A percentile compares a stretch with the other conserved stretches of the same genome.
Conservation (phyloP, 2,888 invertebrate species). For the Phengaris arion region DNA sequence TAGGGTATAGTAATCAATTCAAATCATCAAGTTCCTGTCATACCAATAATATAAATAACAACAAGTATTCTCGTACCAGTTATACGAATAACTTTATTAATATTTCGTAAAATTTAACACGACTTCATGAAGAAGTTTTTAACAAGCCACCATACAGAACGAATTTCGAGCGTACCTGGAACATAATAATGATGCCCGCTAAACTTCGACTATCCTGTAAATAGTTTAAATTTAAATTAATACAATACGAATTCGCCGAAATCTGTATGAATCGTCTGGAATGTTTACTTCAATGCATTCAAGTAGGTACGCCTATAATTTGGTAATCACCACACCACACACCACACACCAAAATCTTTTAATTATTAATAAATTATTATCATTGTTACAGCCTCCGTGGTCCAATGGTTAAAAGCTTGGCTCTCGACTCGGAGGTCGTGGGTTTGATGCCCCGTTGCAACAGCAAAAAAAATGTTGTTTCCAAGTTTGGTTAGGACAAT, state of each 20-base stretch:
- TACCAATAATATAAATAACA: neutral
- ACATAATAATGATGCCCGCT: constrained; percentile 19
- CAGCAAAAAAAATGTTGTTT: no score
- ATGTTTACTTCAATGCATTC: neutral
- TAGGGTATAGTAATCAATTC: no score
- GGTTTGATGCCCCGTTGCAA: no score
- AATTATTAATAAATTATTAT: no score
- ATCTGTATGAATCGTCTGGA: neutral
- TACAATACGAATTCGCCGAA: neutral
- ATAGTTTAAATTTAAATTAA: constrained; percentile 22
- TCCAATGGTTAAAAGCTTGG: no score
- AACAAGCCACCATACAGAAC: constrained; percentile 17
- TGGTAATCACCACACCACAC: no score
- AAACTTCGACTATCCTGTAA: constrained; percentile 23
- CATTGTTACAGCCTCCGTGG: no score
- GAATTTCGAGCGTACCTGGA: constrained; percentile 20
- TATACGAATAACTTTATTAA: constrained; percentile 16
- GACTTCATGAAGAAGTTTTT: constrained; percentile 18
- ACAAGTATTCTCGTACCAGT: neutral
- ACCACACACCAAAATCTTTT: no score
- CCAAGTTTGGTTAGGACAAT: no score
- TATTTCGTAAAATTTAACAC: neutral
- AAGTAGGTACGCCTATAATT: neutral
- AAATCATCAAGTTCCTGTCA: no score
- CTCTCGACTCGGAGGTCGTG: no score